A percentile compares a stretch with the other conserved stretches of the same genome.
These are phyloP conservation scores for Platycercus adscitus DNA, from an alignment of 2,113 vertebrate species.

Conservation along the genomic window DNA sequence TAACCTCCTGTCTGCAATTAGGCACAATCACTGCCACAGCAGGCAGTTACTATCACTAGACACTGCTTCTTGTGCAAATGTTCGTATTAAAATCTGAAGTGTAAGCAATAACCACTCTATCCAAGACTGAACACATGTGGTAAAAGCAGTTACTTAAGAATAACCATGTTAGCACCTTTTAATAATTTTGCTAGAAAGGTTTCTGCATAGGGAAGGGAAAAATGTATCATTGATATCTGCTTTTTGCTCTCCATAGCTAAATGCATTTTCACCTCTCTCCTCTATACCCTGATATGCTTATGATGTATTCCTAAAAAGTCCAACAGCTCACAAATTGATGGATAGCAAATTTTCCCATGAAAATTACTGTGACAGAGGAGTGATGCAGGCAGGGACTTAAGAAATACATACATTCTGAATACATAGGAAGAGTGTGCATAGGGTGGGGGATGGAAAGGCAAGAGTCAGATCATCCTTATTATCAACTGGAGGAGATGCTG, in stretches of 20 bases:
- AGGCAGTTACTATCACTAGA: not conserved
- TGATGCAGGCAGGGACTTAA: slow-evolving; percentile 1
- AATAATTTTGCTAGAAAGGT: not conserved
- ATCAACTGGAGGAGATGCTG: not conserved
- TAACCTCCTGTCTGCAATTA: not conserved
- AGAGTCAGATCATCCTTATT: not conserved
- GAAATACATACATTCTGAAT: not conserved
- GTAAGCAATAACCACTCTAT: not conserved
- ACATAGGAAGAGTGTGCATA: not conserved
- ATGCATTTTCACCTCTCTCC: slow-evolving; percentile 4
- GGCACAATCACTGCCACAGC: not conserved
- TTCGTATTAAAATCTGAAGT: not conserved
- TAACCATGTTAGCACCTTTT: not conserved
- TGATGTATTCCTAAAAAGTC: slow-evolving; percentile 14
- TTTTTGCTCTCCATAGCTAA: slow-evolving; percentile 1
- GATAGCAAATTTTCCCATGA: slow-evolving; percentile 34
- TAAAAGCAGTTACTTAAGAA: not conserved
- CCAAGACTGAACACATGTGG: not conserved
- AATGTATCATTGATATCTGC: not conserved
- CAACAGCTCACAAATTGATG: slow-evolving; percentile 8
- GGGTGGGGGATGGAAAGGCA: not conserved
- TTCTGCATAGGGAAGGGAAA: slow-evolving; percentile 11
- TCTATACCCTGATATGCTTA: not conserved
- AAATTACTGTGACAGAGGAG: slow-evolving; percentile 35
- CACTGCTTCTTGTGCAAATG: not conserved